Conservation (phyloP, 2,113 vertebrate genomes). For the Raja brachyura region DNA sequence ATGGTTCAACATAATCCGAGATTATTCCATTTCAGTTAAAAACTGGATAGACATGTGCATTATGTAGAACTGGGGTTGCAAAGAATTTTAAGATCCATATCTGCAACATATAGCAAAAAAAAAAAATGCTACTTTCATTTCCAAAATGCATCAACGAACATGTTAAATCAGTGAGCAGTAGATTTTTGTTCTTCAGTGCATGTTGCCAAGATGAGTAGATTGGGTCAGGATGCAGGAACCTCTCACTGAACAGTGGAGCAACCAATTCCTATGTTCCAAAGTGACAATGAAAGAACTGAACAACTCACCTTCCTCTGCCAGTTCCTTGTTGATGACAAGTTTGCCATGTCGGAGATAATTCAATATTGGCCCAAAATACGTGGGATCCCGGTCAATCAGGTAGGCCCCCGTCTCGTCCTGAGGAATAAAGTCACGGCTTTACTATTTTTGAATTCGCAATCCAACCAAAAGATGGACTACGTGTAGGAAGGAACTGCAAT, state of each 20-base stretch:
- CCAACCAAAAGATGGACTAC: neutral
- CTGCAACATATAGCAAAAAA: neutral
- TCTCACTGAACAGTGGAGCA: too few relatives aligned
- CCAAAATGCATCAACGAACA: neutral
- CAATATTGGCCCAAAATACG: conserved; percentile 95
- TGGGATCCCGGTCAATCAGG: conserved; percentile 92
- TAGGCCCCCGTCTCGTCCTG: conserved; percentile 97
- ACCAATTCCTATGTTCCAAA: neutral
- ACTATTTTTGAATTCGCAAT: neutral
- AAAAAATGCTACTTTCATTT: too few relatives aligned
- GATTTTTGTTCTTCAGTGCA: neutral
- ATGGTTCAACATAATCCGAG: neutral
- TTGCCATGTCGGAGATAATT: conserved; percentile 95
- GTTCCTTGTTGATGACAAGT: conserved; percentile 92
- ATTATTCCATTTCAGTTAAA: neutral
- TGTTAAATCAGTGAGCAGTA: neutral
- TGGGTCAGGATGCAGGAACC: neutral
- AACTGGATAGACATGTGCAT: neutral
- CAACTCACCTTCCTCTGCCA: conserved; percentile 84
- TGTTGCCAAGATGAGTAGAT: neutral
- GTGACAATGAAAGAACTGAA: neutral
- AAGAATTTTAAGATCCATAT: neutral
- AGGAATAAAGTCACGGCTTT: neutral
- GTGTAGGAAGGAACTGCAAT: too few relatives aligned
- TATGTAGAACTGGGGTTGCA: neutral